Evolutionary conservation across 2,797 vertebrate species (phyloP).

Genomic region (Microctenopoma stevenorrisi): DNA sequence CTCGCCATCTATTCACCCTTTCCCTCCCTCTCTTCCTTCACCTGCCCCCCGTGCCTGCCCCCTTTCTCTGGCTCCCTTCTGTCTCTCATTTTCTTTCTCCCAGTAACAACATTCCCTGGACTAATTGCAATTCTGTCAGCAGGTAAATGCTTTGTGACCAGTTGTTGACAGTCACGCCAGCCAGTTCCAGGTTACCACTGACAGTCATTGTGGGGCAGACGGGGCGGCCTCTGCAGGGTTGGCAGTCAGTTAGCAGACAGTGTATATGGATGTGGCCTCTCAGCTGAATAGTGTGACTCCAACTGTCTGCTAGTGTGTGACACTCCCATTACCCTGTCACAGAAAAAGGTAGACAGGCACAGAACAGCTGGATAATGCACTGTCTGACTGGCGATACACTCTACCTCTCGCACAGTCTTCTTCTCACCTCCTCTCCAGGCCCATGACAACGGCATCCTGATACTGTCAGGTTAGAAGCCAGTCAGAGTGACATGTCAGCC

Average conservation of each 20-base stretch:
- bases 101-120: conserved; percentile 87
- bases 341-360: conserved; percentile 81
- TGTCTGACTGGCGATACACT: conserved; percentile 78
- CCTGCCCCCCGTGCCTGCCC: conserved; percentile 46
- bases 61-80: conserved; percentile 36
- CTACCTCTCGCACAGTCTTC: conserved; percentile 64
- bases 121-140: conserved; percentile 99
- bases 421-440: conserved; percentile 69
- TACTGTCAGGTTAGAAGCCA: conserved; percentile 68
- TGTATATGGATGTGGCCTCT: conserved; percentile 89
- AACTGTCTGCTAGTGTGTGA: conserved; percentile 82
- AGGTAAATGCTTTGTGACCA: conserved; percentile 97
- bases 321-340: conserved; percentile 86
- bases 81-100: conserved; percentile 71
- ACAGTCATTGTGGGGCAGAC: conserved; percentile 90
- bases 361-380: conserved; percentile 88
- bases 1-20: conserved; percentile 53
- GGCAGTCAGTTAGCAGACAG: conserved; percentile 83
- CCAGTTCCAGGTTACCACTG: conserved; percentile 87
- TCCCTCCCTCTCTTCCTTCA: conserved; percentile 36
- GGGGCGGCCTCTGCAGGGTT: conserved; percentile 75
- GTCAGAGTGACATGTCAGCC: conserved; percentile 59
- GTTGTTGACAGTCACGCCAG: conserved; percentile 92
- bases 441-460: conserved; percentile 73
- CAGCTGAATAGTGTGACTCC: conserved; percentile 85